These are phyloP conservation scores for Hydroisotoma schaefferi DNA, from an alignment of 2,888 invertebrate genomes.

Conservation along the genomic window DNA sequence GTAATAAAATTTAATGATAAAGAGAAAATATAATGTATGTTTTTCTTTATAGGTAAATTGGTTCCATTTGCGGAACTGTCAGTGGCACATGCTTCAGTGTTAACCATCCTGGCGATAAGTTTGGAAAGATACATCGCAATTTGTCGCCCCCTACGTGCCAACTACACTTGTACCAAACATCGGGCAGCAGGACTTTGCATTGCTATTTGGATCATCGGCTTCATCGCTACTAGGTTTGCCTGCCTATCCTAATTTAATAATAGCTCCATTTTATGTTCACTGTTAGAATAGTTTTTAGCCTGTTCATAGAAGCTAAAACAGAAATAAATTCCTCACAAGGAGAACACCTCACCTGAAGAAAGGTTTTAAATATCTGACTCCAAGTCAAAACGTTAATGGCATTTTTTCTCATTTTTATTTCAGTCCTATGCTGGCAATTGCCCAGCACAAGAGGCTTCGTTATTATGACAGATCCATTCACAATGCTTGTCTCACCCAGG, in stretches of 20 bases:
- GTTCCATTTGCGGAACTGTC: constrained; percentile 89
- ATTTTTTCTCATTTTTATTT: constrained; percentile 52
- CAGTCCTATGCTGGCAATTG: constrained; percentile 82
- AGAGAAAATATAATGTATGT: constrained; percentile 1
- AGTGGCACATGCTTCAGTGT: constrained; percentile 85
- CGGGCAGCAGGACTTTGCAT: constrained; percentile 51
- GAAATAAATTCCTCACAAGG: background rate
- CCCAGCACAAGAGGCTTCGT: constrained; percentile 68
- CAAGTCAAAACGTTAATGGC: constrained; percentile 11
- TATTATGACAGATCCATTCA: constrained; percentile 69
- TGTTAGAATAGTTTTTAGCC: too few relatives aligned
- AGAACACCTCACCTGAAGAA: background rate
- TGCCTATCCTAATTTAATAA: too few relatives aligned
- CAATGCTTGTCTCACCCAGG: constrained; percentile 76
- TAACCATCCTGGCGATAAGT: constrained; percentile 89
- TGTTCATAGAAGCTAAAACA: too few relatives aligned
- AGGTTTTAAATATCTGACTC: too few relatives aligned
- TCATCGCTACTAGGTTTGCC: constrained; percentile 50
- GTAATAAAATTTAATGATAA: too few relatives aligned
- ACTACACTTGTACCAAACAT: constrained; percentile 52
- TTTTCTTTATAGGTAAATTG: constrained; percentile 70
- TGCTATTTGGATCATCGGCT: constrained; percentile 52
- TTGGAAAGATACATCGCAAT: constrained; percentile 67
- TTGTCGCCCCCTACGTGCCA: constrained; percentile 53
- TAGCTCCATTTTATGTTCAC: too few relatives aligned